Evolutionary conservation across 2,797 vertebrate species (phyloP).

Genomic region (Anniella stebbinsi): DNA sequence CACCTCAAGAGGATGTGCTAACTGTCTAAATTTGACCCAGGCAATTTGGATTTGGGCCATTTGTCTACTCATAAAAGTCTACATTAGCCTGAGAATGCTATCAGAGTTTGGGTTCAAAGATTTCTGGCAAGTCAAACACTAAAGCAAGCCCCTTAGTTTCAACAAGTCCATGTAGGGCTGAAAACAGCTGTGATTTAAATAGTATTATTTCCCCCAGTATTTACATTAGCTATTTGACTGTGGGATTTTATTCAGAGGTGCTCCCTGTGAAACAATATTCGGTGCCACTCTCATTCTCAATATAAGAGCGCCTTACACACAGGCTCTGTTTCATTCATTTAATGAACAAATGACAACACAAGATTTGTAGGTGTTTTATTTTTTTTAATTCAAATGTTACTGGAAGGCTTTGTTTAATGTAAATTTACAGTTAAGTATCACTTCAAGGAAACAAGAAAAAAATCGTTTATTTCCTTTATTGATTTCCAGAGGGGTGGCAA

Average conservation of each 20-base stretch:
- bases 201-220: neutral
- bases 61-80: conserved; percentile 9
- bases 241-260: neutral
- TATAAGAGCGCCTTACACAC: neutral
- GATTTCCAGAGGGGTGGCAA: too few species aligned
- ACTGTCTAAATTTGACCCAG: neutral
- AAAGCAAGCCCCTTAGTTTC: neutral
- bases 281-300: neutral
- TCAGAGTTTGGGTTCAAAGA: neutral
- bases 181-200: neutral
- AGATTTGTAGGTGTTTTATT: neutral
- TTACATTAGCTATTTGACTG: neutral
- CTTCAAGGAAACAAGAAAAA: neutral
- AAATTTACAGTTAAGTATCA: neutral
- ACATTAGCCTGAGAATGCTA: neutral
- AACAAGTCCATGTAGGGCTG: neutral
- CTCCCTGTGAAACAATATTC: neutral
- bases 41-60: neutral
- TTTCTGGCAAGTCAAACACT: conserved; percentile 1
- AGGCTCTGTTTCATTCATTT: neutral
- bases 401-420: neutral
- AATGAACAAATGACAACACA: neutral
- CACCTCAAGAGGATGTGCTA: neutral
- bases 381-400: neutral
- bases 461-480: too few species aligned